Conservation (phyloP, 1,140 invertebrate genomes). For the Yoshiicerus persimilis region DNA sequence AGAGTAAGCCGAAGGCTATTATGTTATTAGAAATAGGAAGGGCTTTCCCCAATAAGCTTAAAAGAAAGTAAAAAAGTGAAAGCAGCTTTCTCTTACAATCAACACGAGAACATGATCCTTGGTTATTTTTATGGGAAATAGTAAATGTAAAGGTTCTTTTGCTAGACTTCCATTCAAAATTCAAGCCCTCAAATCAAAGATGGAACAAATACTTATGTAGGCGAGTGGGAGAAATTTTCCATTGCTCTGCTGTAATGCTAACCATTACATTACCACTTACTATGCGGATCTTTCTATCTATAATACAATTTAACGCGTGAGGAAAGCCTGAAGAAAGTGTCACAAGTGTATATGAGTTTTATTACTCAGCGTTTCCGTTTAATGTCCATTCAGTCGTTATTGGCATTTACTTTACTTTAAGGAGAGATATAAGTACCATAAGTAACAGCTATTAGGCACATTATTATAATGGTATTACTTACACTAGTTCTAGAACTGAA, state of each 20-base stretch:
- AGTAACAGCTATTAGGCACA: not conserved
- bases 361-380: slow-evolving; percentile 16
- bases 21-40: not conserved
- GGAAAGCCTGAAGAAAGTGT: not conserved
- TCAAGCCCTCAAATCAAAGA: not conserved
- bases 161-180: not conserved
- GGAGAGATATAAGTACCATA: not conserved
- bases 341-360: not conserved
- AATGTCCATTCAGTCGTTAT: slow-evolving; percentile 17
- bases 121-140: not conserved
- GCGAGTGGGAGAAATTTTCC: not conserved
- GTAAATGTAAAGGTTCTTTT: not conserved
- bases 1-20: not conserved
- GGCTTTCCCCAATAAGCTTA: not conserved
- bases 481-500: not conserved
- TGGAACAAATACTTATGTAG: not conserved
- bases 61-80: not conserved
- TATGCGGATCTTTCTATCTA: not conserved
- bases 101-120: not conserved
- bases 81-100: not conserved
- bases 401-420: slow-evolving; percentile 6
- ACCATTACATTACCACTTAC: slow-evolving; percentile 20
- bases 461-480: slow-evolving; percentile 3
- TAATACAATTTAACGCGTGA: slow-evolving; percentile 13
- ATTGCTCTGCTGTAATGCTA: not conserved